Conservation (phyloP, 1,140 invertebrate genomes). For the Drosophila albomicans region DNA sequence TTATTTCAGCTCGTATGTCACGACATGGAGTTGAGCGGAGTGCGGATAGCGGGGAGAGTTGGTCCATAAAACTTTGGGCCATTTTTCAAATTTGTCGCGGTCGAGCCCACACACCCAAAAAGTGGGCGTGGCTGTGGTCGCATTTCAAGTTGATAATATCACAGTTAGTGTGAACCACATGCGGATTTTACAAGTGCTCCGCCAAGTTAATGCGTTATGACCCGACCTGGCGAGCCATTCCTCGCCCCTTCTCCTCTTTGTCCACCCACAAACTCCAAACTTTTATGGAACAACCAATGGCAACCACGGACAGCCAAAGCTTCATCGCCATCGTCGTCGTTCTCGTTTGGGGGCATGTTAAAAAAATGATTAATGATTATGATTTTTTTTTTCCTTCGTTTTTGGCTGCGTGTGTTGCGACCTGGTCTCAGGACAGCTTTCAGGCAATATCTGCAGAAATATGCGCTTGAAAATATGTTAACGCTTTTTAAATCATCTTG, state of each 20-base stretch:
- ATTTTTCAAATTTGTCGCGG: slow-evolving; percentile 83
- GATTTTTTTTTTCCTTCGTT: slow-evolving; percentile 32
- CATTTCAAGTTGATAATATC: slow-evolving; percentile 78
- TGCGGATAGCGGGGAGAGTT: slow-evolving; percentile 2
- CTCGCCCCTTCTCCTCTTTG: neutral
- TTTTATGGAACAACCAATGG: slow-evolving; percentile 42
- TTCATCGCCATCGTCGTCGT: neutral
- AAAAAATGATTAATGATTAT: slow-evolving; percentile 80
- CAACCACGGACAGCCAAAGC: slow-evolving; percentile 13
- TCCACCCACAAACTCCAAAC: slow-evolving; percentile 32
- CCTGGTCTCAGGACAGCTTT: slow-evolving; percentile 8
- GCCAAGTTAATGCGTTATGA: slow-evolving; percentile 75
- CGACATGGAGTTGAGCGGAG: slow-evolving; percentile 20
- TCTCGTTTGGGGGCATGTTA: slow-evolving; percentile 58
- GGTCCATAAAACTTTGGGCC: slow-evolving; percentile 75
- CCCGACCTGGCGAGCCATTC: slow-evolving; percentile 17
- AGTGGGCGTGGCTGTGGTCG: slow-evolving; percentile 56
- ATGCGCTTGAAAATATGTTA: slow-evolving; percentile 72
- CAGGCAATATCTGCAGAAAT: slow-evolving; percentile 20
- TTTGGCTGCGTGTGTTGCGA: slow-evolving; percentile 56
- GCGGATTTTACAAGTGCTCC: slow-evolving; percentile 55
- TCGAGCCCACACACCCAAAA: slow-evolving; percentile 44
- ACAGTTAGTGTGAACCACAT: slow-evolving; percentile 58
- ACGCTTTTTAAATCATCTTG: slow-evolving; percentile 78
- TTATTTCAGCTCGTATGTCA: slow-evolving; percentile 79